Conservation (phyloP, 2,113 vertebrate genomes). For the Ciconia stormi region DNA sequence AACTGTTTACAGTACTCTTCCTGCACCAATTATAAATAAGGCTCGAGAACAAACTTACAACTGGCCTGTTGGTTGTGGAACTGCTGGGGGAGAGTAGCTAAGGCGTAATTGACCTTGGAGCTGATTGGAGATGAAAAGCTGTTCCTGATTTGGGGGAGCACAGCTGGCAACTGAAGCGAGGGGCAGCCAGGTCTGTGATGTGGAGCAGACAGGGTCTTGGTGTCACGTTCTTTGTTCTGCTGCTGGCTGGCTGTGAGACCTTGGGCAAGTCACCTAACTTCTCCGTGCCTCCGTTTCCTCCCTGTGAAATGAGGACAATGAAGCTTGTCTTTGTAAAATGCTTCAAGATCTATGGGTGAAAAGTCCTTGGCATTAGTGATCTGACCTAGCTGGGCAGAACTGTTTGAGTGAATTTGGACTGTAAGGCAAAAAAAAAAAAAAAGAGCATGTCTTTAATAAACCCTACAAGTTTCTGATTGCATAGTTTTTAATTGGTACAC, state of each 20-base stretch:
- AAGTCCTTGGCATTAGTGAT: background rate
- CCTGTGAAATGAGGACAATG: background rate
- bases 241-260: background rate
- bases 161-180: background rate
- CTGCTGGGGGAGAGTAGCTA: background rate
- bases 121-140: background rate
- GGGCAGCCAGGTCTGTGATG: background rate
- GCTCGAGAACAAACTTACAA: background rate
- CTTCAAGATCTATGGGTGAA: background rate
- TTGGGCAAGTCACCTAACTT: background rate
- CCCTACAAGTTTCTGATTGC: background rate
- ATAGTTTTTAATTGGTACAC: slow-evolving; percentile 25
- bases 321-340: background rate
- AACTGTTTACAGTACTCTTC: slow-evolving; percentile 29
- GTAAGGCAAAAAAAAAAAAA: background rate
- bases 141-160: background rate
- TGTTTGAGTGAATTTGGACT: background rate
- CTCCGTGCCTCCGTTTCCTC: background rate
- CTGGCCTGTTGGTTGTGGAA: background rate
- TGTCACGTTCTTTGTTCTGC: accelerated
- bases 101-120: background rate
- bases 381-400: background rate
- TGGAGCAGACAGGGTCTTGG: background rate
- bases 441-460: background rate
- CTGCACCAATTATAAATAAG: background rate